Evolutionary conservation across 2,797 vertebrate genomes (phyloP).

Genomic region (Nannoperca obscura): DNA sequence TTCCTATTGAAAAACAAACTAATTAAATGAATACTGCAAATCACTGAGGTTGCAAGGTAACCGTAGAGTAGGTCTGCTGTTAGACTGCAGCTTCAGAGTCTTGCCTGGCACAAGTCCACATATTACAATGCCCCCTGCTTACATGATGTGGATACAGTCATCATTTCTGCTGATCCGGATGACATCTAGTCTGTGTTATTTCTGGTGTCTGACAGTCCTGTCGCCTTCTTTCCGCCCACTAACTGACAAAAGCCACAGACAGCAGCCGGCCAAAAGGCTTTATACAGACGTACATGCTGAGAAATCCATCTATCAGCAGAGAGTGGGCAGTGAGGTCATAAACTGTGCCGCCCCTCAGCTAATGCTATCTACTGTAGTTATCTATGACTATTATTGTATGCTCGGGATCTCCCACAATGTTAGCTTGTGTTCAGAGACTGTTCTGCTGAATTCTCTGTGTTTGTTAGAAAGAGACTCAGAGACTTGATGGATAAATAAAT

Average conservation of each 20-base stretch:
- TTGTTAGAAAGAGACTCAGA: neutral
- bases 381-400: constrained; percentile 44
- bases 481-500: constrained; percentile 38
- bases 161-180: constrained; percentile 72
- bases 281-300: constrained; percentile 64
- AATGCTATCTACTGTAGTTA: constrained; percentile 43
- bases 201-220: constrained; percentile 65
- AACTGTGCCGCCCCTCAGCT: constrained; percentile 44
- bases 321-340: constrained; percentile 64
- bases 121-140: constrained; percentile 17
- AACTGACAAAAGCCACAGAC: constrained; percentile 73
- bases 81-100: constrained; percentile 20
- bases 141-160: constrained; percentile 52
- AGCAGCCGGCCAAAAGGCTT: constrained; percentile 57
- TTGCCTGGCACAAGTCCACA: constrained; percentile 31
- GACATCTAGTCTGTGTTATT: constrained; percentile 79
- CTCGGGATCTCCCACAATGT: constrained; percentile 30
- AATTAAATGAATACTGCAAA: constrained; percentile 13
- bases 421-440: constrained; percentile 6
- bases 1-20: neutral
- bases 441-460: constrained; percentile 23
- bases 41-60: constrained; percentile 9
- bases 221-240: constrained; percentile 72
- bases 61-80: constrained; percentile 24
- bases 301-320: constrained; percentile 72